These are phyloP conservation scores for Pheosia gnoma DNA, from an alignment of 2,888 invertebrate species.

Conservation along the genomic window DNA sequence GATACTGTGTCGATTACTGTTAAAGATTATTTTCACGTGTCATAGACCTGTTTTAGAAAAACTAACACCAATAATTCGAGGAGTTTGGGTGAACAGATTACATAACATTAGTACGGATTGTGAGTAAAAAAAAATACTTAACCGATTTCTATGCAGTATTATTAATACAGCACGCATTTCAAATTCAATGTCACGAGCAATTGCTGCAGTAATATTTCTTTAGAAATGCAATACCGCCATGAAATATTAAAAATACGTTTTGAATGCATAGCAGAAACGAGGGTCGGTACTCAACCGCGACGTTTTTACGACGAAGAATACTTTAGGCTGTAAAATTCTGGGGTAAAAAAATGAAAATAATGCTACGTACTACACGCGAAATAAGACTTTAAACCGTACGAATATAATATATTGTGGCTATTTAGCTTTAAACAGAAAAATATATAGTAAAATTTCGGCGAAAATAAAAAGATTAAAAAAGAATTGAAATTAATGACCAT, in stretches of 20 bases:
- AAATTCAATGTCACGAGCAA: slow-evolving; percentile 1
- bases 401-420: background rate
- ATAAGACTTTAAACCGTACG: slow-evolving; percentile 12
- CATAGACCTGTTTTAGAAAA: no score
- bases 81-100: no score
- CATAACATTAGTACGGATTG: no score
- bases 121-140: background rate
- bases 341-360: slow-evolving; percentile 16
- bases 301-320: slow-evolving; percentile 18
- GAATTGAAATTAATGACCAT: no score
- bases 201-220: background rate
- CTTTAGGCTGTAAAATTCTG: slow-evolving; percentile 2
- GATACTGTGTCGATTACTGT: no score
- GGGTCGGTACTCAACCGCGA: slow-evolving; percentile 11
- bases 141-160: background rate
- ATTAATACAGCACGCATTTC: background rate
- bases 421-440: no score
- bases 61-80: no score
- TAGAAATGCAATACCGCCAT: background rate
- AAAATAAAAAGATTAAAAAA: no score
- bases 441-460: no score
- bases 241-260: slow-evolving; percentile 5
- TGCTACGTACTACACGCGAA: slow-evolving; percentile 14
- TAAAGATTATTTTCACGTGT: no score
- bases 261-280: slow-evolving; percentile 10